Percentiles rank a stretch among this genome's conserved stretches.
Evolutionary conservation across 2,888 invertebrate species (phyloP).

Genomic region (Ischnus inquisitorius): DNA sequence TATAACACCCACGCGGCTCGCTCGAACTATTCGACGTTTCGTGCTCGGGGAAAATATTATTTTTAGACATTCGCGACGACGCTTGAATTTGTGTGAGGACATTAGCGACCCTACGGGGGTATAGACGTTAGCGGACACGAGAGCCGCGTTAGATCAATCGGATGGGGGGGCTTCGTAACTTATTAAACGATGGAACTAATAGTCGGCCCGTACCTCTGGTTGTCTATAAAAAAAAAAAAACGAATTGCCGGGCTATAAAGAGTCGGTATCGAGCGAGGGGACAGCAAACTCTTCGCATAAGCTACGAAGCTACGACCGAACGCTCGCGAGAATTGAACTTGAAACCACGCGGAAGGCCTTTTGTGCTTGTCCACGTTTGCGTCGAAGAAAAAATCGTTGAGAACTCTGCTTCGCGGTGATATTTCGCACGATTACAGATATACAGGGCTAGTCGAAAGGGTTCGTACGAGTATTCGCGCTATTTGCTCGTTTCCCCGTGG

Average conservation of each 20-base stretch:
- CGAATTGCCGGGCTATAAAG: conserved; percentile 21
- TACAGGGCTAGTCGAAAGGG: not conserved
- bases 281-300: conserved; percentile 1
- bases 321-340: conserved; percentile 37
- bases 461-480: not conserved
- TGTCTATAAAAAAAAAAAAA: conserved; percentile 22
- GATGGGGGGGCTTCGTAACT: conserved; percentile 50
- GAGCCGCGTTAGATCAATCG: conserved; percentile 35
- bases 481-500: not conserved
- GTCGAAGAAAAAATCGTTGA: conserved; percentile 16
- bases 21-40: conserved; percentile 37
- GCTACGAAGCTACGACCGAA: conserved; percentile 13
- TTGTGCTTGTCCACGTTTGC: conserved; percentile 8
- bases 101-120: conserved; percentile 15
- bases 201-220: not conserved
- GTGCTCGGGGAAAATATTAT: conserved; percentile 51
- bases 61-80: conserved; percentile 57
- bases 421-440: not conserved
- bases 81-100: conserved; percentile 29
- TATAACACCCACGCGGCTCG: conserved; percentile 57
- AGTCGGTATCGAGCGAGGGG: not conserved
- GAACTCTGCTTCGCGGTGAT: not conserved
- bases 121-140: conserved; percentile 29
- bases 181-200: conserved; percentile 37
- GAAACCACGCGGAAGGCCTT: conserved; percentile 21